Base-by-base conservation (phyloP, 53 echinoderm and acorn worm species). In the Zoroaster sp. region DNA sequence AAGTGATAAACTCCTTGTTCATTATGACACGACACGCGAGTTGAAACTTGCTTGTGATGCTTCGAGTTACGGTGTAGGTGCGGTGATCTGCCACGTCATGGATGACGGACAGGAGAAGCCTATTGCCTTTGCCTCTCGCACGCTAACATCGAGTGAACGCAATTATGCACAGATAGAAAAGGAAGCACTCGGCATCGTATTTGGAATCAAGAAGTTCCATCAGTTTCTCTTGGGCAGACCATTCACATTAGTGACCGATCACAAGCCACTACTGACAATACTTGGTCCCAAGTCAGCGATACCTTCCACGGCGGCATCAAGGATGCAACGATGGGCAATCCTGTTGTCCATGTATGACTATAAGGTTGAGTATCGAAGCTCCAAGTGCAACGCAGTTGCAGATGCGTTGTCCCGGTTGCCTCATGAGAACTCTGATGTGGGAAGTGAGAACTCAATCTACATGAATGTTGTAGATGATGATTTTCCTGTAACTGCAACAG, bases 331-430 rank as follows among this genome's bases (percentile, higher is more conserved):
- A 54, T 88, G 83, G 88, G 83, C 76, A 45, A 40, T 89, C 0
- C 1, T 89, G 7, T 31, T 88, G 36, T 66, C 47, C 21, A 51
- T 36, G 32, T 92, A 92, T 75, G 72, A 76, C 32, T 91, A 87
- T 18, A 35, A 92, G 2, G 44, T 87, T 20, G 68, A 82, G 59
- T 90, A 90, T 59, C 18, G 40, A 32, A 37, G 45, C 31, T 90
- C 87, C 6, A 87, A 71, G 20, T 53, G 73, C 23, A 86, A 93
- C 47, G 86, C 87, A 33, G 83, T 81, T 20, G 90, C 93, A 40
- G 87, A 93, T 74, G 90, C 93, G 18, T 80, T 90, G 42, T 93
- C 91, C 1, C 20, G 88, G 15, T 85, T 93, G 18, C 93, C 88
- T 13, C 51, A 87, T 77, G 47, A 91, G 71, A 72, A 79, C 40